Evolutionary conservation across 2,888 invertebrate species (phyloP).

Genomic region (Pecten maximus): DNA sequence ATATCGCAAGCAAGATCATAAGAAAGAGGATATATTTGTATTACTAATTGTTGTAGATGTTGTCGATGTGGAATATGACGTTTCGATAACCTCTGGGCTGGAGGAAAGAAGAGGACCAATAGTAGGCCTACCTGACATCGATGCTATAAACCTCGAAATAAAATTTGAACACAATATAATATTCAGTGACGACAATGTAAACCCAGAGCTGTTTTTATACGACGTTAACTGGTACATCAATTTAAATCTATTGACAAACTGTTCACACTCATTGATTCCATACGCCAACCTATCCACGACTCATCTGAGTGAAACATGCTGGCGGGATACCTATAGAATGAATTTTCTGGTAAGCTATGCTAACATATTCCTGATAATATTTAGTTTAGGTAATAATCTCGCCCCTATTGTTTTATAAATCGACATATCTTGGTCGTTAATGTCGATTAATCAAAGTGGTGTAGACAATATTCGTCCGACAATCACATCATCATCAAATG

Average conservation of each 20-base stretch:
- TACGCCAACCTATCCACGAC: not conserved
- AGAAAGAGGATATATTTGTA: no score
- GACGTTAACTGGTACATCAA: not conserved
- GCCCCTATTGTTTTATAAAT: no score
- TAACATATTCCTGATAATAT: not conserved
- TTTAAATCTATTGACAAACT: not conserved
- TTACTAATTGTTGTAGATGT: not conserved
- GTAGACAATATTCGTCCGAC: no score
- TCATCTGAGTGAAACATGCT: not conserved
- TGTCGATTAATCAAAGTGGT: no score
- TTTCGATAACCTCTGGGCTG: not conserved
- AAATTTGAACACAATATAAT: conserved; percentile 2
- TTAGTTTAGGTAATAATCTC: no score
- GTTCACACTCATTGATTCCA: not conserved
- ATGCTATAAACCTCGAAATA: not conserved
- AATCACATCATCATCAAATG: no score
- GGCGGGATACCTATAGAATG: not conserved
- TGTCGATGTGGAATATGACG: not conserved
- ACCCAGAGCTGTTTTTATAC: not conserved
- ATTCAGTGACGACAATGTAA: not conserved
- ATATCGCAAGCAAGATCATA: not conserved
- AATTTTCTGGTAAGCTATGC: not conserved
- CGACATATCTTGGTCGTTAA: no score
- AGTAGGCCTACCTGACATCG: not conserved
- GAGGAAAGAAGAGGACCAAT: not conserved